Base-by-base conservation (phyloP, 2,113 vertebrate species). In the Chunga burmeisteri region DNA sequence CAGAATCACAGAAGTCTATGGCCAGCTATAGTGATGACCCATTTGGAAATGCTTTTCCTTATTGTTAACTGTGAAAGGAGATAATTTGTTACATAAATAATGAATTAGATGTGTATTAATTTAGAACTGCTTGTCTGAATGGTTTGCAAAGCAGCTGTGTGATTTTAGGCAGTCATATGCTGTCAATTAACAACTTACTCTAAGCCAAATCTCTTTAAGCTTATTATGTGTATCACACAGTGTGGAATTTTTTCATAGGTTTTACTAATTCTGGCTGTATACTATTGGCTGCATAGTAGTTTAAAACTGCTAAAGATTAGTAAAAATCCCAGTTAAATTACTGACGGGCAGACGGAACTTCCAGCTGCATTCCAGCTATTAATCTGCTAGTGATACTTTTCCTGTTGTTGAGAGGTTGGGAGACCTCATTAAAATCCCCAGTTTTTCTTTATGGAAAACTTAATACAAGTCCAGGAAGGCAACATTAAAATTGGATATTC, bases 81-180 rank as follows among this genome's bases (percentile, higher is more conserved):
- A 96, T 92, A 96, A 97, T 96, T 95, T 95, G 94, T 97, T 95
- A 84, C 93, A 81, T 97, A 96, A 98, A 97, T 97, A 97, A 97
- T 97, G 92, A 97, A 97, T 96, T 94, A 91, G 96, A 93, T 81
- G 85, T 90, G 89, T 97, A 97, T 97, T 95, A 42, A 50, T 75
- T 65, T 95, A 95, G 92, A 97, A 95, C 81, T 90, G 44, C 66
- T 95, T 96, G 95, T 96, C 79, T 85, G 88, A 96, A 94, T 79
- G 78, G 92, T 55, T 89, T 95, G 87, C 66, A 94, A 90, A 95
- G 94, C 92, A 81, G 72, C 83, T 85, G 88, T 96, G 95, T 94
- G 96, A 92, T 89, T 96, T 91, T 94, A 74, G 95, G 92, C 96
- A 94, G 86, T 97, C 66, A 61, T 61, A 44, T 97, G 96, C 93